These are phyloP conservation scores for Malurus elegans DNA, from an alignment of 2,113 vertebrate genomes.

Conservation along the genomic window DNA sequence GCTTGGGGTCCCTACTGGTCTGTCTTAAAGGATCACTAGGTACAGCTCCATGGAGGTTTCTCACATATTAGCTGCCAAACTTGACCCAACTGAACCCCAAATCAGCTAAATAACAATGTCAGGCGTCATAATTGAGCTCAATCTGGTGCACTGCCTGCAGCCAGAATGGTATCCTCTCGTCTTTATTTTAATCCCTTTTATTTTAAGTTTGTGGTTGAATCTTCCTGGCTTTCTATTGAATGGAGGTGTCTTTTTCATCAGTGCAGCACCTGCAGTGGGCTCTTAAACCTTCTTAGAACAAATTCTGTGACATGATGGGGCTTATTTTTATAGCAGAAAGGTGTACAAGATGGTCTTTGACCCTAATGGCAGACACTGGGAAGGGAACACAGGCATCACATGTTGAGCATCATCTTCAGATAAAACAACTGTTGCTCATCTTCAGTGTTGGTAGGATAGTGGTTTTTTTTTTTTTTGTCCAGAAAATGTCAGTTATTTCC, in stretches of 20 bases:
- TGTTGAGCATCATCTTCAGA: neutral
- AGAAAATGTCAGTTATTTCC: neutral
- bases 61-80: rapidly evolving
- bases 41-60: rapidly evolving
- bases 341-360: neutral
- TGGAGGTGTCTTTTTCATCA: neutral
- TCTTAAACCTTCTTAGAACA: neutral
- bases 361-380: neutral
- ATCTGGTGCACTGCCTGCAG: neutral
- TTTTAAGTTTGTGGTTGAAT: neutral
- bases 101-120: neutral
- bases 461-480: neutral
- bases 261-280: neutral
- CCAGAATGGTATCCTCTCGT: neutral
- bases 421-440: neutral
- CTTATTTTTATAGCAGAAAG: neutral
- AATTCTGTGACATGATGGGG: neutral
- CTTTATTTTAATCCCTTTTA: neutral
- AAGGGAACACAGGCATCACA: neutral
- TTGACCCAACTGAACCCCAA: neutral
- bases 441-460: neutral
- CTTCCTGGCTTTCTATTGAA: neutral
- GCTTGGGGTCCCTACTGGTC: neutral
- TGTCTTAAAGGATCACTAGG: neutral
- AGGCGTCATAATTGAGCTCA: neutral